Evolutionary conservation across 2,888 invertebrate genomes (phyloP), one percentile per base, ranked within the genome.

Genomic region (Shargacucullia verbasci): DNA sequence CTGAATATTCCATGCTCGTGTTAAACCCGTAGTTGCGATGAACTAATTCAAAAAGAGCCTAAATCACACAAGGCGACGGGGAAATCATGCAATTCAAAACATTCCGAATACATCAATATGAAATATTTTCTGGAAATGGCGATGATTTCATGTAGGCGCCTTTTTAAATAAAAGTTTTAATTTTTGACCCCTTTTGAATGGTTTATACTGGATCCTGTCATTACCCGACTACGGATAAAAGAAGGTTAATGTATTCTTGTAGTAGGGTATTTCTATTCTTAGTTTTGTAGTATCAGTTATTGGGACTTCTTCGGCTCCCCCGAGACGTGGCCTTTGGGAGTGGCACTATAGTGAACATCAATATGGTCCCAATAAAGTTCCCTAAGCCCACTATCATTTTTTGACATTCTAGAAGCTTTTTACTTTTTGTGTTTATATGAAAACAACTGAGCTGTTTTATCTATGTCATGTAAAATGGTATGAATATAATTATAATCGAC

Each of bases 51-150:
- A 40, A 54, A 59, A 54, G 34, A 34, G 12, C 33, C 9, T 10
- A 40, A 12, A 3, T 40, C 29, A 1, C 47, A 55, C 37, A 57
- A 41, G 68, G 59, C 57, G 60, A 71, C 68, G 45, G 37, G 66
- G 65, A 76, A 69, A 46, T 73, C 62, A 73, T 77, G 68, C 66
- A 77, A 59, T 39, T 56, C 55, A 72, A 74, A 59, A 52, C 3
- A 14, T 20, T 27, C 41, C 20, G 72, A 69, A 67, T 62, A 59
- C 20, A 48, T 63, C 13, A 63, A 58, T 74, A 46, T n/a, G 34
- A 53, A 69, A 50, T 48, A 15, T 34, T 47, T n/a, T 11, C 55
- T 59, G 38, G 50, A 70, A 70, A 39, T 9, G 37, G 39, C 48
- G 56, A 59, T 72, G 72, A 74, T 59, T 49, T 75, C 74, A 73